phyloP scores from a whole-genome alignment of 1,140 invertebrate species.

The Probaryconus sp. region DNA sequence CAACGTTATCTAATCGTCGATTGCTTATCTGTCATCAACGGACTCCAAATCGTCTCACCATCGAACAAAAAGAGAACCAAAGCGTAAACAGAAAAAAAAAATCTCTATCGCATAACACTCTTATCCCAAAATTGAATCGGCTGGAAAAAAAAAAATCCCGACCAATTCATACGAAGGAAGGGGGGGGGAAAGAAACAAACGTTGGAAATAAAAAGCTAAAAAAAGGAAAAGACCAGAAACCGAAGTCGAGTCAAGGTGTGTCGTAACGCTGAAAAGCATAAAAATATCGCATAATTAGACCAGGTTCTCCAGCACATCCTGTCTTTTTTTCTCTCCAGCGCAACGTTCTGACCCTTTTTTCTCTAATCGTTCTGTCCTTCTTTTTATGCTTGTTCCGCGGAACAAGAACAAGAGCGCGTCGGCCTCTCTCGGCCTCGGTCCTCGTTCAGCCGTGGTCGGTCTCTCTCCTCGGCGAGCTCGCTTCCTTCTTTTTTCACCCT shows the following conservation, averaged over 20 bases:
- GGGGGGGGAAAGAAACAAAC: no score
- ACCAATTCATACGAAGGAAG: no score
- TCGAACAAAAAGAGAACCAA: no score
- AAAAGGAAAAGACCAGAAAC: no score
- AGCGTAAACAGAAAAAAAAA: no score
- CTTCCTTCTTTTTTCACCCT: constrained; percentile 60
- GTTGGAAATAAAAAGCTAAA: constrained; percentile 12
- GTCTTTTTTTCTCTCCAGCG: constrained; percentile 21
- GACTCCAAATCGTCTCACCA: no score
- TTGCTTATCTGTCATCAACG: no score
- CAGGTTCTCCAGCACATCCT: constrained; percentile 37
- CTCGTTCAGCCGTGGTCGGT: no score
- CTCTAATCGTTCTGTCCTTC: constrained; percentile 44
- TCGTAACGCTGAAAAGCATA: constrained; percentile 34
- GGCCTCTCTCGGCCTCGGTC: constrained; percentile 30
- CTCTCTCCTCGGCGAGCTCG: constrained; percentile 31
- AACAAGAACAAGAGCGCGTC: constrained; percentile 25
- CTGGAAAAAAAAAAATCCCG: no score
- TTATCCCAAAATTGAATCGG: no score
- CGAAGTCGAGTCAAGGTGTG: constrained; percentile 40
- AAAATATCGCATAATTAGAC: constrained; percentile 49
- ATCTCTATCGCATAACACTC: no score
- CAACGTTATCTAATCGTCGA: no score
- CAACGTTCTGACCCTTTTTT: constrained; percentile 35
- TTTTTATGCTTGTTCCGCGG: constrained; percentile 34